phyloP scores from a whole-genome alignment of 2,797 vertebrate species.

The Cynopterus sphinx region DNA sequence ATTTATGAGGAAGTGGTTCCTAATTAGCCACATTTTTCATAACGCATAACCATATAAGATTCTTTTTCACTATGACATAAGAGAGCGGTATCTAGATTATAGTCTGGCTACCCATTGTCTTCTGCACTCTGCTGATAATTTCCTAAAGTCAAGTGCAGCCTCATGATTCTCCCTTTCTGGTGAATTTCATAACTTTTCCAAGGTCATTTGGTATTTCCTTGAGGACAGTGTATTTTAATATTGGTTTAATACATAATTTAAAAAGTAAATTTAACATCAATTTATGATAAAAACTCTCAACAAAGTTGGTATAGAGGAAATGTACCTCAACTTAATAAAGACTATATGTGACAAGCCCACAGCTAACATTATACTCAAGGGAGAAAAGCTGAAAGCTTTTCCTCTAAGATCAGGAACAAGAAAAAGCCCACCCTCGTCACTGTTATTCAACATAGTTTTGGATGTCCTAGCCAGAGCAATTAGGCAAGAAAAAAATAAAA shows the following conservation, averaged over 20 bases:
- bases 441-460: no score
- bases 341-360: no score
- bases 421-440: no score
- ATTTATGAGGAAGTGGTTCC: conserved; percentile 27
- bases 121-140: not conserved
- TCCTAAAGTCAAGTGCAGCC: not conserved
- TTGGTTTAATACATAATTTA: not conserved
- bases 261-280: not conserved
- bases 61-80: conserved; percentile 14
- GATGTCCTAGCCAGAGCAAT: no score
- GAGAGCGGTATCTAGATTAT: not conserved
- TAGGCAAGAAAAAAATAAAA: no score
- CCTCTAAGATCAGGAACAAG: no score
- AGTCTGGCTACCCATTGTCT: not conserved
- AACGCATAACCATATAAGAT: not conserved
- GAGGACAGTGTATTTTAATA: conserved; percentile 14
- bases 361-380: no score
- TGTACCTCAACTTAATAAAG: no score
- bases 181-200: not conserved
- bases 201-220: not conserved
- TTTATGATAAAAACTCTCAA: no score
- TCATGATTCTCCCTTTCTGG: not conserved
- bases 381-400: no score
- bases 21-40: conserved; percentile 40
- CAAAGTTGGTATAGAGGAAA: no score